Evolutionary conservation across 2,113 vertebrate species (phyloP), one percentile per base, ranked within the genome.

Genomic region (Chelonoidis abingdonii): DNA sequence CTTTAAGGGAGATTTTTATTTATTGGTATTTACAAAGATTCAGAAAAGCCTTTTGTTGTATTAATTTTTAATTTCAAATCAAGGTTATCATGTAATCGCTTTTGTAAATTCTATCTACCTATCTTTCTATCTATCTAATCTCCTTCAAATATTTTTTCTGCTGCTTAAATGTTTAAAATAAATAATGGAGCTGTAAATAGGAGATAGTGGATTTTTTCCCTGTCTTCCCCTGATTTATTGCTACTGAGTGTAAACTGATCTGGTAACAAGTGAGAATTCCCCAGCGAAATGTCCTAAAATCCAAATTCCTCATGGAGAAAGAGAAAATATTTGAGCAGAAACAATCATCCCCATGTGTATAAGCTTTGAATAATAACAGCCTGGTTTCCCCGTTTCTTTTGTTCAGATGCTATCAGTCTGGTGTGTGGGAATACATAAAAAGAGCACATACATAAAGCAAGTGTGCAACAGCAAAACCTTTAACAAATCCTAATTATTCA

Each of bases 401-500:
- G 96, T 97, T 97, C 65, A 7, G 90, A 93, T 97, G 93, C 47
- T 95, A 96, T 97, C 93, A 76, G 95, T 97, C 94, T 52, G 75
- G 13, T 82, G 89, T 82, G 80, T 90, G 95, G 95, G 89, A 78
- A 92, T 95, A 97, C 96, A 95, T 94, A 95, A 94, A 96, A 91
- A 1, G 78, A 93, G 35, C 56, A 88, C 59, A 97, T 95, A 96
- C 79, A 97, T 84, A 93, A 92, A 89, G 17, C 79, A 95, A 97
- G 83, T 87, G 72, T 91, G 89, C 57, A 59, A 65, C 79, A 93
- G 83, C 91, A 89, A 97, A 96, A 97, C 95, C 89, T 97, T 98
- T 97, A 98, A 98, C 95, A 97, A 98, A 98, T 96, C 87, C 97
- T 98, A 97, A 98, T 98, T 98, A 98, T 98, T 98, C 97, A 98